phyloP scores from a whole-genome alignment of 1,140 invertebrate species.

The Eumeta japonica region DNA sequence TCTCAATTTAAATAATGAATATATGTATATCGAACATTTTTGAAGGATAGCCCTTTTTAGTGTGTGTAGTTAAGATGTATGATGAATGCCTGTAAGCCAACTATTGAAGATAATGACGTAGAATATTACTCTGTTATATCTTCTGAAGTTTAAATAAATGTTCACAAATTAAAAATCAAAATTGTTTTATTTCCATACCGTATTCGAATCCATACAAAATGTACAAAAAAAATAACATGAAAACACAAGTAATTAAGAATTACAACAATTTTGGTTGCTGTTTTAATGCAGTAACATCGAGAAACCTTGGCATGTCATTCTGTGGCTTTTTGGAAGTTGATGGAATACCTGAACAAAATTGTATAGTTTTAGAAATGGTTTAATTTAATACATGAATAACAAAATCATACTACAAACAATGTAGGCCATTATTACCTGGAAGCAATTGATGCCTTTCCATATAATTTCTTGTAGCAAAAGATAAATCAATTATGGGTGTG shows the following conservation, averaged over 20 bases:
- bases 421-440: too few relatives aligned
- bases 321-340: too few relatives aligned
- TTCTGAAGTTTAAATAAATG: constrained; percentile 53
- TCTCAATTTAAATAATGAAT: too few relatives aligned
- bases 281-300: constrained; percentile 66
- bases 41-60: too few relatives aligned
- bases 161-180: constrained; percentile 35
- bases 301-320: constrained; percentile 59
- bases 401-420: too few relatives aligned
- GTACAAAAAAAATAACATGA: constrained; percentile 5
- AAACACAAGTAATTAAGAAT: constrained; percentile 11
- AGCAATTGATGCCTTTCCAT: constrained; percentile 65
- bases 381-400: too few relatives aligned
- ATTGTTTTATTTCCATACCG: constrained; percentile 25
- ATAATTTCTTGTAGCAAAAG: constrained; percentile 65
- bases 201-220: constrained; percentile 7
- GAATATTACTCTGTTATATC: constrained; percentile 45
- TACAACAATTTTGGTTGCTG: constrained; percentile 65
- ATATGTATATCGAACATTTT: too few relatives aligned
- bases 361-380: too few relatives aligned
- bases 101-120: too few relatives aligned
- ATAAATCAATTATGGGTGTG: constrained; percentile 54
- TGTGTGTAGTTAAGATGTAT: too few relatives aligned
- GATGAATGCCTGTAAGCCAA: too few relatives aligned
- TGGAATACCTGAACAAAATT: too few relatives aligned